Percentiles rank a stretch among this genome's conserved stretches.
phyloP scores from a whole-genome alignment of 2,113 vertebrate genomes.

The Myrmophylax atrothorax region DNA sequence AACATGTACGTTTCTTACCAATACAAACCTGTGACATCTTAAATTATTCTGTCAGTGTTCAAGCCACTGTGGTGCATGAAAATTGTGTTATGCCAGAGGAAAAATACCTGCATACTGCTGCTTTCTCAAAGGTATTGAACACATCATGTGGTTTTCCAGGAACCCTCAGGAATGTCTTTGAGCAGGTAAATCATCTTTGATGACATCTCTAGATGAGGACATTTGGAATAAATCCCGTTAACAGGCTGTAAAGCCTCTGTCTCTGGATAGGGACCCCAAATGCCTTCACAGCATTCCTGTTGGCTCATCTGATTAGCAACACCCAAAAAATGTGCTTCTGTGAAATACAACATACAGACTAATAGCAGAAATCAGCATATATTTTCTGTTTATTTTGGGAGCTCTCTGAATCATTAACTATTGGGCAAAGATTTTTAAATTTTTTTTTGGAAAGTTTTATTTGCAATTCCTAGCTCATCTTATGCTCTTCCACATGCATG shows the following conservation, averaged over 20 bases:
- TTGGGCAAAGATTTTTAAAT: background rate
- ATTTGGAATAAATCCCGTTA: background rate
- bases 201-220: background rate
- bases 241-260: background rate
- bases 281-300: background rate
- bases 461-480: background rate
- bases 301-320: background rate
- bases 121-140: background rate
- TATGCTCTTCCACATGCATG: fast-evolving
- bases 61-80: background rate
- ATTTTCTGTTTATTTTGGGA: background rate
- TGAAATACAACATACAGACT: background rate
- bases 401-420: background rate
- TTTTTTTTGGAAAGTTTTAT: background rate
- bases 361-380: background rate
- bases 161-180: background rate
- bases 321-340: background rate
- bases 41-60: background rate
- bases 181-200: background rate
- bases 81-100: background rate
- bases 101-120: background rate
- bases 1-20: background rate
- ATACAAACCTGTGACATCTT: background rate
- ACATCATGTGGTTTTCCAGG: background rate
- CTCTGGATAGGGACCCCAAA: background rate